Conservation (phyloP, 2,797 vertebrate genomes). For the Cottoperca gobio region DNA sequence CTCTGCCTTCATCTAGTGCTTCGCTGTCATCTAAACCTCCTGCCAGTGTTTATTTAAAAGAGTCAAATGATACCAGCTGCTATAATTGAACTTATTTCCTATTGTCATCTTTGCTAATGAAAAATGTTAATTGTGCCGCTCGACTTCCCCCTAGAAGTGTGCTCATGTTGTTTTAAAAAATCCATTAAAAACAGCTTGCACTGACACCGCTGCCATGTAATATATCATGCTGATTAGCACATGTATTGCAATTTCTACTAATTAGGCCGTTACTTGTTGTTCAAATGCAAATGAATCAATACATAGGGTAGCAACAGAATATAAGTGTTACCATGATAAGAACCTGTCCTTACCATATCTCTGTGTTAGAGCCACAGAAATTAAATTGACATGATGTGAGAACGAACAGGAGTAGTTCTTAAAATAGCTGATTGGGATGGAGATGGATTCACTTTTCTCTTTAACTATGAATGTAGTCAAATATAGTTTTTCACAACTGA, state of each 20-base stretch:
- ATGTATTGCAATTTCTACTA: slow-evolving; percentile 25
- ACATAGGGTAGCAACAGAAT: neutral
- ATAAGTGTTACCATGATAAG: neutral
- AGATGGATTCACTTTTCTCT: neutral
- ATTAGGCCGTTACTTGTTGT: slow-evolving; percentile 39
- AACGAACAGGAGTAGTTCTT: too few species aligned
- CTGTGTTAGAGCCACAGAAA: too few species aligned
- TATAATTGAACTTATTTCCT: slow-evolving; percentile 23
- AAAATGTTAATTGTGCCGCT: slow-evolving; percentile 34
- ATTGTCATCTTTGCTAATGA: slow-evolving; percentile 43
- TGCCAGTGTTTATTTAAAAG: slow-evolving; percentile 42
- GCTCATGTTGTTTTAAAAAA: slow-evolving; percentile 44
- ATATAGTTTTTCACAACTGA: neutral
- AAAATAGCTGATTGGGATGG: neutral
- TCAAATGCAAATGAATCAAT: slow-evolving; percentile 18
- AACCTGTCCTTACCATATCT: too few species aligned
- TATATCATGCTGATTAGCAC: slow-evolving; percentile 29
- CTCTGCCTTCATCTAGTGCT: slow-evolving; percentile 40
- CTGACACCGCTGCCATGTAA: slow-evolving; percentile 25
- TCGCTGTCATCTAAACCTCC: slow-evolving; percentile 24
- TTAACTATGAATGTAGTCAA: neutral
- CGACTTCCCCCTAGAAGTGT: neutral
- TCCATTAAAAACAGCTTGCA: slow-evolving; percentile 46
- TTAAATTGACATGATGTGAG: too few species aligned
- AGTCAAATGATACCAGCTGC: slow-evolving; percentile 48